phyloP scores from a whole-genome alignment of 1,140 invertebrate species.

The Pinna nobilis region DNA sequence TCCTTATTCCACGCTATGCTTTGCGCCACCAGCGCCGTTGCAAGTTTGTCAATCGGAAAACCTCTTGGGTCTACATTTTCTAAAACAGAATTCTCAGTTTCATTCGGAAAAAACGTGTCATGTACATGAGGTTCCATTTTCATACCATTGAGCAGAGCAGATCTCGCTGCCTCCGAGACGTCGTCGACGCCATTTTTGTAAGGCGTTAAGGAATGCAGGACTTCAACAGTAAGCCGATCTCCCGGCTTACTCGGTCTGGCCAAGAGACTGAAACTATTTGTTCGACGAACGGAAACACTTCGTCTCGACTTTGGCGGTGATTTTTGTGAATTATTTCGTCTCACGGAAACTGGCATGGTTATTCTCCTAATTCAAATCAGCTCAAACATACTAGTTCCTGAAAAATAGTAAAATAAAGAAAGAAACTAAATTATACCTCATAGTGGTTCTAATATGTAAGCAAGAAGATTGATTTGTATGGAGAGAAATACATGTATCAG shows the following conservation, averaged over 20 bases:
- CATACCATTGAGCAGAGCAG: constrained; percentile 52
- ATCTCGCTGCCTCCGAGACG: constrained; percentile 52
- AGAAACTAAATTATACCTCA: no score
- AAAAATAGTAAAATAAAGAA: no score
- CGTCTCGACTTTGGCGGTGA: constrained; percentile 24
- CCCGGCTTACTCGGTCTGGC: constrained; percentile 34
- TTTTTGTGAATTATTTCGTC: constrained; percentile 27
- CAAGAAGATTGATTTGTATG: no score
- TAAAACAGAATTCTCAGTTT: constrained; percentile 36
- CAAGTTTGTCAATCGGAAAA: constrained; percentile 53
- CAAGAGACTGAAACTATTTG: constrained; percentile 37
- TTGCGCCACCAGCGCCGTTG: constrained; percentile 50
- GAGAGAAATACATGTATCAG: no score
- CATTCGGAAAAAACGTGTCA: constrained; percentile 55
- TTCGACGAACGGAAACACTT: constrained; percentile 11
- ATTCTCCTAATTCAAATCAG: no score
- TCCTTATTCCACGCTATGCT: constrained; percentile 59
- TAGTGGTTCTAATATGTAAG: no score
- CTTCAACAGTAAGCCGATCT: constrained; percentile 47
- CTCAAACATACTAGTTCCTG: no score
- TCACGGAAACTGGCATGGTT: constrained; percentile 23
- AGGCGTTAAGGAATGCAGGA: constrained; percentile 55
- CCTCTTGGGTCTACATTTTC: constrained; percentile 45
- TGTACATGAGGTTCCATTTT: constrained; percentile 55
- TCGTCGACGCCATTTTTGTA: constrained; percentile 49